A percentile compares a stretch with the other conserved stretches of the same genome.
phyloP scores from a whole-genome alignment of 2,888 invertebrate species.

The Venusia cambrica region DNA sequence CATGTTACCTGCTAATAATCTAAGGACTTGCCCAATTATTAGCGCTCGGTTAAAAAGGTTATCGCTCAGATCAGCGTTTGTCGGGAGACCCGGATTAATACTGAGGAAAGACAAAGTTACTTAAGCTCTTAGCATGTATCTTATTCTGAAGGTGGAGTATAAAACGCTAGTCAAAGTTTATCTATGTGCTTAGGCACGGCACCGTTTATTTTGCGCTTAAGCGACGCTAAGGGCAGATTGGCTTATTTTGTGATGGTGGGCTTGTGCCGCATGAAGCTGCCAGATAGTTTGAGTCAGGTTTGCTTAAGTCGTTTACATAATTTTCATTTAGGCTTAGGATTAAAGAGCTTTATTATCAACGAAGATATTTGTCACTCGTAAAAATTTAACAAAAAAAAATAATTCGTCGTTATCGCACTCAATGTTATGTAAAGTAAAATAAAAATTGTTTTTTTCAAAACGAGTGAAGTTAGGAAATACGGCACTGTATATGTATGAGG shows the following conservation, averaged over 20 bases:
- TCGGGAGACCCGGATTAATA: conserved; percentile 35
- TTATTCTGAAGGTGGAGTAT: conserved; percentile 38
- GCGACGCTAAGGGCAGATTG: conserved; percentile 4
- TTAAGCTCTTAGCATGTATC: conserved; percentile 38
- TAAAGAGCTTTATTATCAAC: no score
- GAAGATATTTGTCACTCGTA: no score
- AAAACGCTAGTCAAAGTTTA: conserved; percentile 35
- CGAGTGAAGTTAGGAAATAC: no score
- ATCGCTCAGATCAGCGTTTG: no score
- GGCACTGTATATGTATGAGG: no score
- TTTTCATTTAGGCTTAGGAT: conserved; percentile 22
- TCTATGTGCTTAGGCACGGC: conserved; percentile 29
- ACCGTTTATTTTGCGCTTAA: conserved; percentile 32
- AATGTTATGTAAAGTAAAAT: no score
- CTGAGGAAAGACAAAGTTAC: conserved; percentile 40
- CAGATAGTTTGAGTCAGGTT: conserved; percentile 29
- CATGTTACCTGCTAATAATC: no score
- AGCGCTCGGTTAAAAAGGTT: no score
- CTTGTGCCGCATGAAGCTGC: conserved; percentile 25
- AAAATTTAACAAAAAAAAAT: no score
- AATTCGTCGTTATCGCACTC: no score
- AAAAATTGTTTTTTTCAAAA: no score
- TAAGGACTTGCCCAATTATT: no score
- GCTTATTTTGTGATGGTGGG: conserved; percentile 8
- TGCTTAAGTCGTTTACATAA: conserved; percentile 18